phyloP scores from a whole-genome alignment of 2,113 vertebrate genomes.

The Melanerpes aurifrons region DNA sequence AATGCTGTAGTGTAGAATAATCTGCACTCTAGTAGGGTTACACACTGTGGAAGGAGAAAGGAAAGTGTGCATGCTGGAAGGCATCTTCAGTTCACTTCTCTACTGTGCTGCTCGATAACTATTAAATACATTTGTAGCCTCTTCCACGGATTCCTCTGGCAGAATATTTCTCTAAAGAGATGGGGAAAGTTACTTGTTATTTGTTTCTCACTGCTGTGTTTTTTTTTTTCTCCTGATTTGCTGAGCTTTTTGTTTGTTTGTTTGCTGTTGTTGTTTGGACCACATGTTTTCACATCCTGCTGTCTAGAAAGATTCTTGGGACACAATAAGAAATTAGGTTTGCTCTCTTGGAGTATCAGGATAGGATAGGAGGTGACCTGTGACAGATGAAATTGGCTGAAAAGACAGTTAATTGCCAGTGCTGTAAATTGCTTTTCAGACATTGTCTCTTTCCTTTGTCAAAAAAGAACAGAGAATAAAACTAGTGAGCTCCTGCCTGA shows the following conservation, averaged over 20 bases:
- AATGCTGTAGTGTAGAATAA: not conserved
- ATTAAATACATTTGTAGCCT: not conserved
- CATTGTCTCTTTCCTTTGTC: not conserved
- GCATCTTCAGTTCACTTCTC: not conserved
- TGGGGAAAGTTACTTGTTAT: not conserved
- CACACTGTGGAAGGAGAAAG: not conserved
- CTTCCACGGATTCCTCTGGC: not conserved
- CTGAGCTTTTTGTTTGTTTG: not conserved
- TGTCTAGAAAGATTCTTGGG: not conserved
- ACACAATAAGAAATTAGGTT: not conserved
- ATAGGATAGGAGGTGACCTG: not conserved
- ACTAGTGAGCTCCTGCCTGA: not conserved
- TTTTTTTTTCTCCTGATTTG: not conserved
- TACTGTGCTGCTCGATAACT: not conserved
- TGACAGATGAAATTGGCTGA: not conserved
- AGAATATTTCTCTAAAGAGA: conserved; percentile 4
- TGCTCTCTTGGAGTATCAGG: not conserved
- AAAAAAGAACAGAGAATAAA: not conserved
- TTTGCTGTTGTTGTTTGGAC: not conserved
- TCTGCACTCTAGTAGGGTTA: not conserved
- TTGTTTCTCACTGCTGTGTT: not conserved
- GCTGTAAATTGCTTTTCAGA: not conserved
- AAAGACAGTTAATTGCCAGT: not conserved
- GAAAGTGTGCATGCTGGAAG: not conserved
- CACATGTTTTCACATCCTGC: not conserved